A percentile compares a stretch with the other conserved stretches of the same genome.
Evolutionary conservation across 92 coral and sea anemone species (phyloP).

Genomic region (Micromussa lordhowensis): DNA sequence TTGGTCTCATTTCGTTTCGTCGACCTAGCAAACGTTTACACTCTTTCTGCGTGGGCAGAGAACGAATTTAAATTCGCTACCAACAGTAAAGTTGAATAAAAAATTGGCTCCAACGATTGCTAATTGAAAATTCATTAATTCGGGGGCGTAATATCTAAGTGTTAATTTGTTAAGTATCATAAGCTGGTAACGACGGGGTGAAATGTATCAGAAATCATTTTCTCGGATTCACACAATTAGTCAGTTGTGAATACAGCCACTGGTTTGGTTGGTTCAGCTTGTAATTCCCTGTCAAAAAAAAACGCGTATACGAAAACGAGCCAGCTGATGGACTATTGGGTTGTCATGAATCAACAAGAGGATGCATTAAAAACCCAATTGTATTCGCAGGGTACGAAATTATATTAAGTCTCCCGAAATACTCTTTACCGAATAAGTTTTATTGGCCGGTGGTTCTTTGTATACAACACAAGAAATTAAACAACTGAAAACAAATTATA

Average conservation of each 20-base stretch:
- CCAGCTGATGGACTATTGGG: neutral
- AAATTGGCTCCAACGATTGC: neutral
- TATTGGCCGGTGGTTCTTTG: neutral
- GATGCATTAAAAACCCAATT: neutral
- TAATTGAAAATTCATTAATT: slow-evolving; percentile 43
- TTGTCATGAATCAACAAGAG: neutral
- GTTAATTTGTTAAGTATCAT: slow-evolving; percentile 39
- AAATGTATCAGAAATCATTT: neutral
- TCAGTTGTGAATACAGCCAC: neutral
- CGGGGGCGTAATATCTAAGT: neutral
- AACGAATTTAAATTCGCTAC: neutral
- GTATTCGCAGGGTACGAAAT: neutral
- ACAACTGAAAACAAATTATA: neutral
- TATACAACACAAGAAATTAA: neutral
- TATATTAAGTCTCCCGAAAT: neutral
- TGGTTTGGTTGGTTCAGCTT: neutral
- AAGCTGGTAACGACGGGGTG: neutral
- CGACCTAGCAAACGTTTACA: neutral
- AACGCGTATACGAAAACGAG: neutral
- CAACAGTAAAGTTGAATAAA: slow-evolving; percentile 2
- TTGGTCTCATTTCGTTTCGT: neutral
- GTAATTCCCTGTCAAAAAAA: neutral
- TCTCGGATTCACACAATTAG: neutral
- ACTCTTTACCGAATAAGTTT: neutral
- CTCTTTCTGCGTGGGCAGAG: neutral